Conservation (phyloP, 2,888 invertebrate genomes). For the Odontocolon sp. region DNA sequence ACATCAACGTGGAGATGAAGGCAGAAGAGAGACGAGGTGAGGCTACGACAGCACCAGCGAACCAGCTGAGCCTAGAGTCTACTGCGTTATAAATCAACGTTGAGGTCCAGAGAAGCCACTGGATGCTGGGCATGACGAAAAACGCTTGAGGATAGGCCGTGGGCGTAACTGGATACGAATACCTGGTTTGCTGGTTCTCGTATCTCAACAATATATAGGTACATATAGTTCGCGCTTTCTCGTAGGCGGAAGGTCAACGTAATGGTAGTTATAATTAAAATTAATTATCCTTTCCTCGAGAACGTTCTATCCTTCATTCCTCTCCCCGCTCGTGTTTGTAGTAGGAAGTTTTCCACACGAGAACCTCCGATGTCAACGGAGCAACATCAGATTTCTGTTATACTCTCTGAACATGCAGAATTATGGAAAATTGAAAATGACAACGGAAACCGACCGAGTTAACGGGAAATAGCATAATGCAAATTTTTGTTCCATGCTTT, state of each 20-base stretch:
- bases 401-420: conserved; percentile 9
- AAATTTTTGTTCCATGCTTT: neutral
- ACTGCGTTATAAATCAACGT: conserved; percentile 66
- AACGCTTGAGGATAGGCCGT: conserved; percentile 49
- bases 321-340: too few relatives aligned
- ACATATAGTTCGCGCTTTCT: conserved; percentile 36
- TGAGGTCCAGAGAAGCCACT: conserved; percentile 47
- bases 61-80: conserved; percentile 26
- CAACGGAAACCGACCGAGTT: neutral
- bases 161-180: conserved; percentile 59
- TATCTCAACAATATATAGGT: conserved; percentile 19
- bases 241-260: conserved; percentile 59
- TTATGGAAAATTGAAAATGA: conserved; percentile 16
- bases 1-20: conserved; percentile 50
- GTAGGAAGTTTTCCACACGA: neutral
- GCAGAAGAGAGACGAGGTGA: conserved; percentile 23
- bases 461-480: neutral
- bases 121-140: conserved; percentile 37
- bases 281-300: conserved; percentile 60
- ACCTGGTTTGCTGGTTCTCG: conserved; percentile 29
- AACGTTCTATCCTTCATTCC: conserved; percentile 33
- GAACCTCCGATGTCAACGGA: conserved; percentile 32
- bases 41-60: conserved; percentile 18
- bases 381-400: conserved; percentile 52
- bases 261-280: conserved; percentile 61